phyloP scores from a whole-genome alignment of 2,888 invertebrate genomes.

The Drosophila macrospina region DNA sequence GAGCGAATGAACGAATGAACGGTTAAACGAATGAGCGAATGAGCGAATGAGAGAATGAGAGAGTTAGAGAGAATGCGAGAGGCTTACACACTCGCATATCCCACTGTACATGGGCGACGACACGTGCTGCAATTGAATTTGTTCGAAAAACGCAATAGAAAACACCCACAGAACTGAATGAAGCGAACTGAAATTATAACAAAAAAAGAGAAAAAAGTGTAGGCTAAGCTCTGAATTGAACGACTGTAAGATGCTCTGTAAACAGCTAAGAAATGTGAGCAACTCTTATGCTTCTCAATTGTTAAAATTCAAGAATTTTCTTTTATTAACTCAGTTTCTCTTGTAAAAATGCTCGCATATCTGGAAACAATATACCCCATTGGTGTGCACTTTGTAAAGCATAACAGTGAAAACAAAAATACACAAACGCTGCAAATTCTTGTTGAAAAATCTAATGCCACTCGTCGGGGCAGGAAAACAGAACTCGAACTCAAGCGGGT shows the following conservation, averaged over 20 bases:
- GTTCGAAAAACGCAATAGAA: conserved; percentile 77
- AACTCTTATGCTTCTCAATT: no score
- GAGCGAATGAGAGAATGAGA: neutral
- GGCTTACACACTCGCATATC: conserved; percentile 54
- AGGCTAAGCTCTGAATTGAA: conserved; percentile 19
- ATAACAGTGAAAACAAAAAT: conserved; percentile 47
- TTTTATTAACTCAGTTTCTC: no score
- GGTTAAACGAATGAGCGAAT: no score
- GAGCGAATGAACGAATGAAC: no score
- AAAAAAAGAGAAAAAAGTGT: conserved; percentile 12
- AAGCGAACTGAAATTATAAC: conserved; percentile 20
- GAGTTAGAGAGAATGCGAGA: conserved; percentile 1
- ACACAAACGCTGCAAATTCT: conserved; percentile 67
- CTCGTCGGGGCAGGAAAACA: conserved; percentile 32
- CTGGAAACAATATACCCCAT: neutral
- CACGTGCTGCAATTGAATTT: conserved; percentile 80
- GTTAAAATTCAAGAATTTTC: no score
- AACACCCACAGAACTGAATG: conserved; percentile 62
- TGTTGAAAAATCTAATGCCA: conserved; percentile 74
- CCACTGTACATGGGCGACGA: conserved; percentile 63
- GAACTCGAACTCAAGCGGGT: no score
- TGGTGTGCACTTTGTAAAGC: neutral
- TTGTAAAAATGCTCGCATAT: no score
- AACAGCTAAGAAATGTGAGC: no score
- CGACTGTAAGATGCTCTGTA: conserved; percentile 27